A percentile compares a stretch with the other conserved stretches of the same genome.
These are phyloP conservation scores for Bombylius discolor DNA, from an alignment of 2,888 invertebrate genomes.

Conservation along the genomic window DNA sequence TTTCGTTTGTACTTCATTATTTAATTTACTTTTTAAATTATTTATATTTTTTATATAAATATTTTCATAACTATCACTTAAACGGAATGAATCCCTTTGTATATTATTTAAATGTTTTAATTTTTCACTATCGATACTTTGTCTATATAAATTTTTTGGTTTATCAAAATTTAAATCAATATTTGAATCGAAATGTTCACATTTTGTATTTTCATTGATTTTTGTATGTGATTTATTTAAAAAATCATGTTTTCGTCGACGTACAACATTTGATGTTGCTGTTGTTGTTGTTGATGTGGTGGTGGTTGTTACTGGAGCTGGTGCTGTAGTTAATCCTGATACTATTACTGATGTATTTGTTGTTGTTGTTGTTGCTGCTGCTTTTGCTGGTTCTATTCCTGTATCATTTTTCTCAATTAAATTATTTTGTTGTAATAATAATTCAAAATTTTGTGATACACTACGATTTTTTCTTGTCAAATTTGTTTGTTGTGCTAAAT, in stretches of 20 bases:
- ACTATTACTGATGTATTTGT: not conserved
- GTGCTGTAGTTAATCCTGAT: not conserved
- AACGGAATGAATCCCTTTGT: conserved; percentile 27
- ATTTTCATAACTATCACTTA: conserved; percentile 2
- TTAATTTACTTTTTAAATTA: not conserved
- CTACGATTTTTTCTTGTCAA: not conserved
- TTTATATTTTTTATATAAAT: not conserved
- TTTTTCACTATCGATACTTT: conserved; percentile 33
- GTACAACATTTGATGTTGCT: not conserved
- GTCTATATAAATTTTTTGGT: conserved; percentile 32
- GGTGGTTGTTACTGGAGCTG: not conserved
- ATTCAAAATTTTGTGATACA: not conserved
- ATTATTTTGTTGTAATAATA: too few relatives aligned
- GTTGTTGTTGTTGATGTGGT: not conserved
- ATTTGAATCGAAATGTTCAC: conserved; percentile 22
- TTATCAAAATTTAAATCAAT: conserved; percentile 32
- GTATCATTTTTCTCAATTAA: too few relatives aligned
- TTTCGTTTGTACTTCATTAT: not conserved
- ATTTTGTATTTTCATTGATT: not conserved
- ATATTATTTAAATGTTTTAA: conserved; percentile 29
- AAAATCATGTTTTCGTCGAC: conserved; percentile 4
- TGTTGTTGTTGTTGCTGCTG: not conserved
- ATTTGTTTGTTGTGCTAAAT: not conserved
- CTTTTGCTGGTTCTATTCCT: too few relatives aligned
- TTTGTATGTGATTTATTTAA: not conserved